Evolutionary conservation across 1,140 invertebrate genomes (phyloP), one percentile per base, ranked within the genome.

Genomic region (Pseudomyrmex flavicornis): DNA sequence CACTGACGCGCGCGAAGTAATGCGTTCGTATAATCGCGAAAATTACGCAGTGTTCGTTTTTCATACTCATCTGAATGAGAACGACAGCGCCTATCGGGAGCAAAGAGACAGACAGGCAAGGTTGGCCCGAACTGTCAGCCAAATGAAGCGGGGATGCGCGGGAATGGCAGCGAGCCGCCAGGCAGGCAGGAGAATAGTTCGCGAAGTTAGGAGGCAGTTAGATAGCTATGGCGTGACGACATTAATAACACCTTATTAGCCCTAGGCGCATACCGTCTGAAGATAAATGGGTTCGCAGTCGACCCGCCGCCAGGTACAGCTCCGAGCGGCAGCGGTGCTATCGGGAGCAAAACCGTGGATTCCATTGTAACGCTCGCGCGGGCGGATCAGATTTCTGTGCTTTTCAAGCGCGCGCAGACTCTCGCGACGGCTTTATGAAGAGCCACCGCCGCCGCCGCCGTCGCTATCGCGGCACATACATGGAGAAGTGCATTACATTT

Each of bases 191-290:
- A 82, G 89, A 90, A 90, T 90, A 90, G 89, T 90, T 90, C n/a
- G 76, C 82, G 76, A 90, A 90, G 89, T 90, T 90, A 85, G 85
- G 75, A 85, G 56, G 85, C 66, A 90, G 87, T 87, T 87, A 84
- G 89, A 88, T 87, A 82, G 65, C 85, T 85, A 84, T 85, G 87
- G 87, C 87, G 85, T 90, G 87, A 88, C 79, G 89, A 89, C 86
- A 90, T 90, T 90, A 90, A 90, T 90, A 90, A 90, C 87, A 90
- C 85, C 89, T 90, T 90, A 90, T 90, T 90, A 90, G 87, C 89
- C 83, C 62, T 85, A 82, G 87, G 83, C 85, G 62, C 86, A 89
- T 88, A 82, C 86, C 68, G 65, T 69, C 76, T 35, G 61, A 88
- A 88, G 85, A 90, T 89, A 85, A 80, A 90, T 88, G 89, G 72